phyloP scores from a whole-genome alignment of 2,113 vertebrate species.

The Neogobius melanostomus region DNA sequence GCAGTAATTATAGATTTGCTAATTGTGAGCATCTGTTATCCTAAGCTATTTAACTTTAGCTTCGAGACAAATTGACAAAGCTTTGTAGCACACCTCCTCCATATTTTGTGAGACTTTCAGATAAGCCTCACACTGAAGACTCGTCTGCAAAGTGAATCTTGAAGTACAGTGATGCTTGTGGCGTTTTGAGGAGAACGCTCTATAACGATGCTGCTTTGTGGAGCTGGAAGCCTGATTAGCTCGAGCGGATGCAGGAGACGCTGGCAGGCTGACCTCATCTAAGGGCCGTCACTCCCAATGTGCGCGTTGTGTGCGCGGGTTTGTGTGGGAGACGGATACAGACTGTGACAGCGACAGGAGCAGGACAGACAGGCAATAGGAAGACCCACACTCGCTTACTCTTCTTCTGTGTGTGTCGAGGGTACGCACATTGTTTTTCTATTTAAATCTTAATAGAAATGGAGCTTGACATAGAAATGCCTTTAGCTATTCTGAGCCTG shows the following conservation, averaged over 20 bases:
- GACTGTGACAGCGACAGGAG: constrained; percentile 22
- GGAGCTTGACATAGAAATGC: no score
- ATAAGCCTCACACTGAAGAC: constrained; percentile 30
- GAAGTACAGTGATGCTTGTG: constrained; percentile 38
- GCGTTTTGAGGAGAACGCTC: constrained; percentile 23
- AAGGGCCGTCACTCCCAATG: constrained; percentile 26
- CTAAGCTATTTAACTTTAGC: constrained; percentile 8
- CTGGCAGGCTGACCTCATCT: constrained; percentile 43
- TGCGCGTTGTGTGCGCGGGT: constrained; percentile 23
- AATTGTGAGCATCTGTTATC: neutral
- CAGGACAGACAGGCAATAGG: constrained; percentile 27
- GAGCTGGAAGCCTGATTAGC: constrained; percentile 57
- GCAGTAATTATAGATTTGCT: neutral
- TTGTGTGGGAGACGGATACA: constrained; percentile 19
- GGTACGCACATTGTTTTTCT: no score
- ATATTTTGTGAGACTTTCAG: constrained; percentile 22
- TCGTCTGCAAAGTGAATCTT: constrained; percentile 46
- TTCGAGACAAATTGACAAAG: constrained; percentile 8
- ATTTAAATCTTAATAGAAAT: no score
- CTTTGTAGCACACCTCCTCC: neutral
- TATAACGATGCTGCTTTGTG: constrained; percentile 64
- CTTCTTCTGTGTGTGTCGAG: neutral
- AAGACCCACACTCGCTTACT: neutral
- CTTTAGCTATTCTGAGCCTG: no score
- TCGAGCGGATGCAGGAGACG: constrained; percentile 46